phyloP scores from a whole-genome alignment of 2,797 vertebrate genomes.

The Rhinoraja longicauda region DNA sequence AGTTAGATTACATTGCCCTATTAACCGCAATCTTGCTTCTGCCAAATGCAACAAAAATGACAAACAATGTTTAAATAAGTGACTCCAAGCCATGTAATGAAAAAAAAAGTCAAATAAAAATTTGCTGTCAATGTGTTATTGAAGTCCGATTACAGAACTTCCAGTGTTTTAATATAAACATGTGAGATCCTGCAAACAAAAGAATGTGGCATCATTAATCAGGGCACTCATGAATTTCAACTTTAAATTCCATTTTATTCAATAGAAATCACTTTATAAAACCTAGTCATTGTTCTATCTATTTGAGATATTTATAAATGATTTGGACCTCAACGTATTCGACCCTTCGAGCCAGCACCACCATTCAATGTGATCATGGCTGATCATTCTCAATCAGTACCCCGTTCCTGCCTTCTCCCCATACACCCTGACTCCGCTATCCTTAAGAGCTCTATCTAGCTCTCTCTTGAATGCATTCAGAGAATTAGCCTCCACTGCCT shows the following conservation, averaged over 20 bases:
- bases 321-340: too few species aligned
- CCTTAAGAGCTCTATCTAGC: too few species aligned
- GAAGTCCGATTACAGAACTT: not conserved
- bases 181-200: not conserved
- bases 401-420: too few species aligned
- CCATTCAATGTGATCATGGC: too few species aligned
- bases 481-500: too few species aligned
- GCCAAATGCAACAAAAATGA: not conserved
- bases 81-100: not conserved
- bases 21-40: not conserved
- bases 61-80: not conserved
- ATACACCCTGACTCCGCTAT: too few species aligned
- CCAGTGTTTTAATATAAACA: not conserved
- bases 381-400: too few species aligned
- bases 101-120: not conserved
- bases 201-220: not conserved
- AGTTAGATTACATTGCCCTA: constrained; percentile 38
- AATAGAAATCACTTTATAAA: not conserved
- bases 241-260: not conserved
- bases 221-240: not conserved
- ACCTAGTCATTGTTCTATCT: too few species aligned
- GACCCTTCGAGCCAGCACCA: too few species aligned
- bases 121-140: not conserved
- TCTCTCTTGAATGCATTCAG: too few species aligned
- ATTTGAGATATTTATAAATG: too few species aligned